Evolutionary conservation across 2,888 invertebrate species (phyloP).

Genomic region (Acrobasis repandana): DNA sequence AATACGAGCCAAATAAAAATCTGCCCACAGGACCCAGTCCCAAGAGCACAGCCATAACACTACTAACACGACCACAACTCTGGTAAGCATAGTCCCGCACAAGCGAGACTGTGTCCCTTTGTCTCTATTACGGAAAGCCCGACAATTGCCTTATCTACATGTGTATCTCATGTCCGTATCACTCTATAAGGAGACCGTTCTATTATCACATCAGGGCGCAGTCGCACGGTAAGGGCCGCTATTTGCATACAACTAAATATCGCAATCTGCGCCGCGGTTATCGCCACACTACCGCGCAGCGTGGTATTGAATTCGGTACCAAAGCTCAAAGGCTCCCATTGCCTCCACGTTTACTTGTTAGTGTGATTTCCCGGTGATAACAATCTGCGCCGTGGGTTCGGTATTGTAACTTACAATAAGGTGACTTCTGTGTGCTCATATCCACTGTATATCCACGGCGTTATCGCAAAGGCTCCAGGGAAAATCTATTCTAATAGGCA

Average conservation of each 20-base stretch:
- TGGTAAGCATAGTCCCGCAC: constrained; percentile 27
- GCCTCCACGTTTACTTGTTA: constrained; percentile 73
- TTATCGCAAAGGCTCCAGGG: constrained; percentile 16
- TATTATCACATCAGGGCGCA: constrained; percentile 77
- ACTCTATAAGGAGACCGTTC: constrained; percentile 75
- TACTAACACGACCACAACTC: not conserved
- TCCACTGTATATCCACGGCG: constrained; percentile 21
- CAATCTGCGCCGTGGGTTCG: constrained; percentile 56
- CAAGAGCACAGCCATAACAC: constrained; percentile 26
- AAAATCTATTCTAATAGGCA: constrained; percentile 11
- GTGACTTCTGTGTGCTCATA: constrained; percentile 35
- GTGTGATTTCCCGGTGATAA: constrained; percentile 74
- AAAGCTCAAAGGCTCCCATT: constrained; percentile 60
- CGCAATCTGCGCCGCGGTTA: constrained; percentile 71
- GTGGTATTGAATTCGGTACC: constrained; percentile 75
- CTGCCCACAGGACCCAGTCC: constrained; percentile 9
- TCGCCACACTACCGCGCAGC: constrained; percentile 65
- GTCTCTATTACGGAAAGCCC: constrained; percentile 69
- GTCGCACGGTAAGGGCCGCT: constrained; percentile 73
- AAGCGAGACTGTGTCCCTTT: constrained; percentile 66
- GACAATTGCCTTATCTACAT: constrained; percentile 72
- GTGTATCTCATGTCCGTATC: constrained; percentile 74
- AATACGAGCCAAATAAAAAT: constrained; percentile 12
- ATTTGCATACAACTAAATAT: constrained; percentile 81
- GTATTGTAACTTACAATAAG: constrained; percentile 47